A percentile compares a stretch with the other conserved stretches of the same genome.
These are phyloP conservation scores for Notospermus geniculatus DNA, from an alignment of 1,140 invertebrate genomes.

Conservation along the genomic window DNA sequence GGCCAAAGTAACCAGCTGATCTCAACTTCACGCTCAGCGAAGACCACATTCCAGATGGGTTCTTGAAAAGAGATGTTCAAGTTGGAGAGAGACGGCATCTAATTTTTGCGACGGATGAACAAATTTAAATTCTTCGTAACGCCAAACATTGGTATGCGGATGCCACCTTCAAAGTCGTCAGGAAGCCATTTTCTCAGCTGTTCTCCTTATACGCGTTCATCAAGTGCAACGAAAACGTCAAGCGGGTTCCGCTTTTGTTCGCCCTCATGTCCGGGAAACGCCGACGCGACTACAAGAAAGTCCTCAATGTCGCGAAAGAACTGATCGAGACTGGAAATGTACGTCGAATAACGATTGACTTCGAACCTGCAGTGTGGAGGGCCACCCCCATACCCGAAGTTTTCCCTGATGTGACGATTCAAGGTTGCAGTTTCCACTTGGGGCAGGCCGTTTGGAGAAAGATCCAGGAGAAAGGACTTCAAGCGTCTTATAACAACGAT, in stretches of 20 bases:
- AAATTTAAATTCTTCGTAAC: not conserved
- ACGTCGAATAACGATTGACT: not conserved
- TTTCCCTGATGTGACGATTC: slow-evolving; percentile 1
- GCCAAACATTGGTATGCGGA: not conserved
- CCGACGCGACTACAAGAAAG: not conserved
- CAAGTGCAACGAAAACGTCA: not conserved
- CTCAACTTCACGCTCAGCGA: not conserved
- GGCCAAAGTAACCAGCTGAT: not conserved
- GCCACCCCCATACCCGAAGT: not conserved
- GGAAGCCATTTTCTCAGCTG: not conserved
- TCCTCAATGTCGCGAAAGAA: too few relatives aligned
- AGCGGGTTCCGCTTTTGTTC: not conserved
- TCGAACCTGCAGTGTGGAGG: not conserved
- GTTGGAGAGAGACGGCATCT: not conserved
- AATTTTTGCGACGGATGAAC: not conserved
- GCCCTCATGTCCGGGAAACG: not conserved
- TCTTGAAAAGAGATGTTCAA: not conserved
- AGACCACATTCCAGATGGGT: not conserved
- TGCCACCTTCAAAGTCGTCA: slow-evolving; percentile 1
- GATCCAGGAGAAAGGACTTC: not conserved
- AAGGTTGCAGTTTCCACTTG: not conserved
- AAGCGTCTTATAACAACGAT: not conserved
- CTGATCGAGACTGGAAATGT: too few relatives aligned
- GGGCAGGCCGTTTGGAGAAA: slow-evolving; percentile 5
- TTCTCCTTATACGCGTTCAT: not conserved